Conservation (phyloP, 37 sponge, comb jelly and placozoan genomes). For the Beroe ovata region DNA sequence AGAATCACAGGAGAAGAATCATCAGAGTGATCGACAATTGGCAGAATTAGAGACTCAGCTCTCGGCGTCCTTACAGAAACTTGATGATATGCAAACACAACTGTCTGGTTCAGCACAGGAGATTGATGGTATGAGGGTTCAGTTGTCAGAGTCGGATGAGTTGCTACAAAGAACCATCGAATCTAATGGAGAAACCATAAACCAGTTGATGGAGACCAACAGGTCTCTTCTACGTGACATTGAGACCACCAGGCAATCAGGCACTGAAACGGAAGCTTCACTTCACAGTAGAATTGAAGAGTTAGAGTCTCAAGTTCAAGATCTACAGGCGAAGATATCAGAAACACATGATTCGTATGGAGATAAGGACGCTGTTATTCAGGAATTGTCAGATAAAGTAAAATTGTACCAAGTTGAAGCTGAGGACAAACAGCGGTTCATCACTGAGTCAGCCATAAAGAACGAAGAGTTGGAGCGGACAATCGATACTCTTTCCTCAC, state of each 20-base stretch:
- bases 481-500: conserved; percentile 32
- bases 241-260: background rate
- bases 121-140: background rate
- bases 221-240: background rate
- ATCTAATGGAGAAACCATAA: background rate
- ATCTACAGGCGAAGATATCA: background rate
- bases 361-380: background rate
- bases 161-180: background rate
- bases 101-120: background rate
- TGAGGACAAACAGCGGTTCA: background rate
- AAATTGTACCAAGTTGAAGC: background rate
- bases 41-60: background rate
- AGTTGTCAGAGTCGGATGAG: background rate
- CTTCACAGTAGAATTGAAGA: background rate
- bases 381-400: conserved; percentile 12
- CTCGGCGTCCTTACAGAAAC: background rate
- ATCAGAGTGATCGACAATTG: background rate
- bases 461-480: conserved; percentile 43
- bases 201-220: background rate
- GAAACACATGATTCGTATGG: background rate
- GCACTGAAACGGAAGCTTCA: background rate
- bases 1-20: background rate
- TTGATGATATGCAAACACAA: background rate
- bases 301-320: background rate
- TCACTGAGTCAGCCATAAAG: background rate